Conservation (phyloP, 2,113 vertebrate species). For the Ceyx cyanopectus region DNA sequence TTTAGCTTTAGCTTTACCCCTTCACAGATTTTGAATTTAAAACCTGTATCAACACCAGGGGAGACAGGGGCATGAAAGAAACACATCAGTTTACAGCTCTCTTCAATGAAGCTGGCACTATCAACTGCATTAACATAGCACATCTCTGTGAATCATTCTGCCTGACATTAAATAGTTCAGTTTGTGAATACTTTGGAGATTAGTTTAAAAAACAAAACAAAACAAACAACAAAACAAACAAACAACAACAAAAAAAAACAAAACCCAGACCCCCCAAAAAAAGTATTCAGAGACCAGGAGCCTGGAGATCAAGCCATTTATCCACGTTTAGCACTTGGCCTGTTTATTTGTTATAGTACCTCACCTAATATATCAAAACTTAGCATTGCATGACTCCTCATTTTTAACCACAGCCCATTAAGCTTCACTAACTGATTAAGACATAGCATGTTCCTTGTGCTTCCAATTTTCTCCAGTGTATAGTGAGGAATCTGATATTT, state of each 20-base stretch:
- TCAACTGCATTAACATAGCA: not conserved
- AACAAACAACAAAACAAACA: too few species aligned
- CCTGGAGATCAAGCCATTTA: conserved; percentile 60
- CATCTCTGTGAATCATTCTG: conserved; percentile 31
- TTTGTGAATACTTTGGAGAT: conserved; percentile 30
- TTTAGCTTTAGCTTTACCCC: conserved; percentile 52
- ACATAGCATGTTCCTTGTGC: conserved; percentile 34
- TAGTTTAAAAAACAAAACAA: not conserved
- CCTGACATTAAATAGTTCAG: conserved; percentile 25
- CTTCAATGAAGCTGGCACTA: conserved; percentile 40
- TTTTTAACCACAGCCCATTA: conserved; percentile 67
- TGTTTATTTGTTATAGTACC: conserved; percentile 64
- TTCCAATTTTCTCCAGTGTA: conserved; percentile 38
- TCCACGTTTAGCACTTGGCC: conserved; percentile 9
- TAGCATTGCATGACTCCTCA: conserved; percentile 22
- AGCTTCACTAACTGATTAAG: conserved; percentile 48
- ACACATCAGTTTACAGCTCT: conserved; percentile 38
- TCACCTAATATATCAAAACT: conserved; percentile 65
- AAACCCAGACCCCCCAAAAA: too few species aligned
- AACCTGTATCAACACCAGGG: conserved; percentile 53
- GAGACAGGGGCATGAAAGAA: conserved; percentile 53
- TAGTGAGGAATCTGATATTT: not conserved
- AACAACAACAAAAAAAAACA: too few species aligned
- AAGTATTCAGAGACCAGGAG: conserved; percentile 12
- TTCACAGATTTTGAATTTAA: conserved; percentile 63